Evolutionary conservation across 2,113 vertebrate species (phyloP).

Genomic region (Sminthopsis crassicaudata): DNA sequence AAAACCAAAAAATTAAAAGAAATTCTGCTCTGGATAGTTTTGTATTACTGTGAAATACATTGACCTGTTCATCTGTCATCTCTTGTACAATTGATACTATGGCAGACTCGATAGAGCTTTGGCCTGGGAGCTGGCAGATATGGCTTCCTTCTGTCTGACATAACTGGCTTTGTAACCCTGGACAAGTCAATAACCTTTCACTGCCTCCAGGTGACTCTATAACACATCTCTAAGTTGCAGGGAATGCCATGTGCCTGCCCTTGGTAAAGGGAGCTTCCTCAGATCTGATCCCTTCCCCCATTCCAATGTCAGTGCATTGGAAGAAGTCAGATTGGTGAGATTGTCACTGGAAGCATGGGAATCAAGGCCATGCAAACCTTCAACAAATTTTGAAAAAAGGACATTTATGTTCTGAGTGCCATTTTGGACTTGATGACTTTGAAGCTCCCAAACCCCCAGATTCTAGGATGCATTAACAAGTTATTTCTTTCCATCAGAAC

Average conservation of each 20-base stretch:
- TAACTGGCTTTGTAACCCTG: not conserved
- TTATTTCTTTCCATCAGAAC: not conserved
- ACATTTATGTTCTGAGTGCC: too few species aligned
- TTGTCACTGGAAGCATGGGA: not conserved
- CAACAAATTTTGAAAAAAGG: too few species aligned
- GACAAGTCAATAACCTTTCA: not conserved
- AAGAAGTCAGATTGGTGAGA: not conserved
- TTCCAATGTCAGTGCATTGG: not conserved
- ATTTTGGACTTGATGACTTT: not conserved
- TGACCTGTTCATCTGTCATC: not conserved
- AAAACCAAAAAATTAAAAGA: not conserved
- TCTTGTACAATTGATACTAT: not conserved
- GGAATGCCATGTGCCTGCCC: not conserved
- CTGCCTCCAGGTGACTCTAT: not conserved
- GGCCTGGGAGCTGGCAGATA: not conserved
- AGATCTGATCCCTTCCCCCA: not conserved
- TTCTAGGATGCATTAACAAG: not conserved
- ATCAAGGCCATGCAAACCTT: not conserved
- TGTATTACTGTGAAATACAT: not conserved
- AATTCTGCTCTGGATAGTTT: not conserved
- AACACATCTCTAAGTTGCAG: not conserved
- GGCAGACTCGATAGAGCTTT: not conserved
- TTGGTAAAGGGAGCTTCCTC: not conserved
- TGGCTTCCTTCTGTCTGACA: not conserved
- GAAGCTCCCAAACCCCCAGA: not conserved